phyloP scores from a whole-genome alignment of 2,888 invertebrate species.

The Hyposoter dolosus region DNA sequence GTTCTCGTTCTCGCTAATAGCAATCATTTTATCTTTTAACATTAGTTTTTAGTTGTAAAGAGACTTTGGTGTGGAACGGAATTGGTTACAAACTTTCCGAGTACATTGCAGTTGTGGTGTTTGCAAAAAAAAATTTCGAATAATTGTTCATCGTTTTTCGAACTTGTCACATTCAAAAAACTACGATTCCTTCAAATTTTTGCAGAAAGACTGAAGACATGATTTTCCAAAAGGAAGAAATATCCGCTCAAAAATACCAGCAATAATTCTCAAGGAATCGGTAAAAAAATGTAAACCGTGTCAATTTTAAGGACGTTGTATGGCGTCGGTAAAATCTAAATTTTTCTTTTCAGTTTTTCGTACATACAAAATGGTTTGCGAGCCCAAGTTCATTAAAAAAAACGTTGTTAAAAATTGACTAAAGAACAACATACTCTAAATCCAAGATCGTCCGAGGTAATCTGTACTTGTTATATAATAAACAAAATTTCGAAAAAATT shows the following conservation, averaged over 20 bases:
- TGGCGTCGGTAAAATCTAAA: too few species aligned
- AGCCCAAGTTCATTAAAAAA: too few species aligned
- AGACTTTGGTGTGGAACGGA: slow-evolving; percentile 61
- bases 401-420: too few species aligned
- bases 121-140: slow-evolving; percentile 2
- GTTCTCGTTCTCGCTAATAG: slow-evolving; percentile 45
- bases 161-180: background rate
- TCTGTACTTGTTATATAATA: too few species aligned
- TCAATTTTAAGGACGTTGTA: too few species aligned
- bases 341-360: too few species aligned
- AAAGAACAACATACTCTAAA: too few species aligned
- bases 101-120: slow-evolving; percentile 43
- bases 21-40: slow-evolving; percentile 44
- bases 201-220: background rate
- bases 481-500: too few species aligned
- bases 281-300: too few species aligned
- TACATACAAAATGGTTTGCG: too few species aligned
- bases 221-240: background rate
- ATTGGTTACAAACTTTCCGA: slow-evolving; percentile 65
- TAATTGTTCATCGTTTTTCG: background rate
- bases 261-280: background rate
- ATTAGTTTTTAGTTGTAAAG: slow-evolving; percentile 55
- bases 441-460: too few species aligned
- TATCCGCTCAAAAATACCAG: background rate
- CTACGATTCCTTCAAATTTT: background rate